A percentile compares a stretch with the other conserved stretches of the same genome.
These are phyloP conservation scores for Sorex maritimensis DNA, from an alignment of 2,797 vertebrate genomes.

Conservation along the genomic window DNA sequence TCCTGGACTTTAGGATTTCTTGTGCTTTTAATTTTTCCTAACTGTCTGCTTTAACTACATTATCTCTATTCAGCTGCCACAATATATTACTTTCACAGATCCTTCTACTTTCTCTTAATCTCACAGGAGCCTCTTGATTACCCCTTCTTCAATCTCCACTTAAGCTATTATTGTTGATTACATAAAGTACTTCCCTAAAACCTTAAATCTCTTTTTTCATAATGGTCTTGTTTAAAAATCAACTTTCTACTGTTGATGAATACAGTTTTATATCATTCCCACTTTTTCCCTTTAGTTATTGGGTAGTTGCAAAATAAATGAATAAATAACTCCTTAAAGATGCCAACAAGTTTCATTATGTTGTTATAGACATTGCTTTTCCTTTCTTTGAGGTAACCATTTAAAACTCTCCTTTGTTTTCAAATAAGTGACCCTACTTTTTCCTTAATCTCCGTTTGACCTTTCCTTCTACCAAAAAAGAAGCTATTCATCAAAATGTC, in stretches of 20 bases:
- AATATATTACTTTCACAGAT: not conserved
- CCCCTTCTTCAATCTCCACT: not conserved
- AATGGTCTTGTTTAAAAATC: conserved; percentile 1
- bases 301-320: not conserved
- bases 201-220: not conserved
- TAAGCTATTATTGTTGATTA: not conserved
- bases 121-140: not conserved
- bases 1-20: not conserved
- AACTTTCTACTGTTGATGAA: not conserved
- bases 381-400: not conserved
- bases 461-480: conserved; percentile 3
- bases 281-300: not conserved
- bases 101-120: not conserved
- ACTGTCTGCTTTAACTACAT: not conserved
- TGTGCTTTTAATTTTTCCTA: not conserved
- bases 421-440: not conserved
- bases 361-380: not conserved
- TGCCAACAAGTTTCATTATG: not conserved
- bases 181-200: conserved; percentile 13
- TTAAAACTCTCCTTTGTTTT: not conserved
- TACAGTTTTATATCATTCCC: not conserved
- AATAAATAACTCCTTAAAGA: not conserved
- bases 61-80: not conserved
- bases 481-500: not conserved
- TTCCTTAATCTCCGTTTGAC: not conserved